Percentiles rank a stretch among this genome's conserved stretches.
phyloP scores from a whole-genome alignment of 2,888 invertebrate species.

The Epinotia demarniana region DNA sequence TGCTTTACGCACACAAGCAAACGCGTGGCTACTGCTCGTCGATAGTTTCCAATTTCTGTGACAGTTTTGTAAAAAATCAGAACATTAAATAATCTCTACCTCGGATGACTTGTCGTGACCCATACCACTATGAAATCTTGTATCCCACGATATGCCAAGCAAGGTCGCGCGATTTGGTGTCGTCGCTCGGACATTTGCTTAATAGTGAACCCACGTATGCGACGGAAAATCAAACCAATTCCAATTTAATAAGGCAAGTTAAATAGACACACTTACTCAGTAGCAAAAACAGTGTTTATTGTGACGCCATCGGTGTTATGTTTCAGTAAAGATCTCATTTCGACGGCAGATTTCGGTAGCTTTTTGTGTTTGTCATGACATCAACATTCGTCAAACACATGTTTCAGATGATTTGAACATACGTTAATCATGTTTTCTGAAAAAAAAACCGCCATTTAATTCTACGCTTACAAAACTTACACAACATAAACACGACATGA shows the following conservation, averaged over 20 bases:
- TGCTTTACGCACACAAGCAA: too few species aligned
- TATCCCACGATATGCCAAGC: too few species aligned
- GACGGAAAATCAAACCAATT: background rate
- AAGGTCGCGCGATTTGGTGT: too few species aligned
- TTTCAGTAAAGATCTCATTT: constrained; percentile 10
- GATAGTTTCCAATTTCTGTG: too few species aligned
- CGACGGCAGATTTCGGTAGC: background rate
- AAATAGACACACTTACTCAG: background rate
- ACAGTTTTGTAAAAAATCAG: too few species aligned
- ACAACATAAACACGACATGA: too few species aligned
- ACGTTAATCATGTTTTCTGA: background rate
- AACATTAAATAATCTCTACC: too few species aligned
- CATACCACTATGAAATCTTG: too few species aligned
- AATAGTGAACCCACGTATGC: too few species aligned
- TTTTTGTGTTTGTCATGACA: background rate
- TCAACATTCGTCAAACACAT: constrained; percentile 12
- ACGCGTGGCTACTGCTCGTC: too few species aligned
- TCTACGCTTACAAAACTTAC: background rate
- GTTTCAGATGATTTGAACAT: background rate
- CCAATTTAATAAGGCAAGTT: background rate
- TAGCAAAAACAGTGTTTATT: constrained; percentile 18
- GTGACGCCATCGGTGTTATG: constrained; percentile 14
- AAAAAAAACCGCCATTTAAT: background rate
- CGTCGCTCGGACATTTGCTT: too few species aligned
- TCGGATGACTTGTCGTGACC: too few species aligned